A percentile compares a stretch with the other conserved stretches of the same genome.
phyloP scores from a whole-genome alignment of 2,888 invertebrate genomes.

The Apamea sordens region DNA sequence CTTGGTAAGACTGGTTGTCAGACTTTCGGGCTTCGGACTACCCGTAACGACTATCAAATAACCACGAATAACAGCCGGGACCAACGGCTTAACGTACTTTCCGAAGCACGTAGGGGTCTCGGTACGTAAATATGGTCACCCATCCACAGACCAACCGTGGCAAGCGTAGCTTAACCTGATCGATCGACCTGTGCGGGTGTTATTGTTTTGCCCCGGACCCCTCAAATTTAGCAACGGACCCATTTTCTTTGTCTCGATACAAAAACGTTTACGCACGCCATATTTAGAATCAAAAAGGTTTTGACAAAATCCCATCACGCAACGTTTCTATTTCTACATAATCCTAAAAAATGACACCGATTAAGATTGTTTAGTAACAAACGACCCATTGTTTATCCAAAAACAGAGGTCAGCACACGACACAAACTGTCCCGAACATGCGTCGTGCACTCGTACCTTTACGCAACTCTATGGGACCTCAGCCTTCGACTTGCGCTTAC shows the following conservation, averaged over 20 bases:
- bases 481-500: slow-evolving; percentile 82
- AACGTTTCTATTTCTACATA: slow-evolving; percentile 41
- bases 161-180: too few species aligned
- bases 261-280: not conserved
- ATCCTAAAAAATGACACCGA: slow-evolving; percentile 52
- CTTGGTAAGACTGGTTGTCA: too few species aligned
- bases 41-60: too few species aligned
- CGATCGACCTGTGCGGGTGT: too few species aligned
- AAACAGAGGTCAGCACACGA: slow-evolving; percentile 65
- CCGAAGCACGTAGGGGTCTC: too few species aligned
- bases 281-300: not conserved
- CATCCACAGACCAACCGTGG: too few species aligned
- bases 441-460: slow-evolving; percentile 70
- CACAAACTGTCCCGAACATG: slow-evolving; percentile 64
- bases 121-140: too few species aligned
- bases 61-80: too few species aligned
- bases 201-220: too few species aligned
- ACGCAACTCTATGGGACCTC: slow-evolving; percentile 79
- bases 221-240: too few species aligned
- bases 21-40: too few species aligned
- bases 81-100: too few species aligned
- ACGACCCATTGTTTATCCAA: slow-evolving; percentile 65
- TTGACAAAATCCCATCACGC: slow-evolving; percentile 10
- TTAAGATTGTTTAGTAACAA: slow-evolving; percentile 61
- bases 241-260: not conserved